Base-by-base conservation (phyloP, 2,797 vertebrate genomes). In the Rhinella marina region DNA sequence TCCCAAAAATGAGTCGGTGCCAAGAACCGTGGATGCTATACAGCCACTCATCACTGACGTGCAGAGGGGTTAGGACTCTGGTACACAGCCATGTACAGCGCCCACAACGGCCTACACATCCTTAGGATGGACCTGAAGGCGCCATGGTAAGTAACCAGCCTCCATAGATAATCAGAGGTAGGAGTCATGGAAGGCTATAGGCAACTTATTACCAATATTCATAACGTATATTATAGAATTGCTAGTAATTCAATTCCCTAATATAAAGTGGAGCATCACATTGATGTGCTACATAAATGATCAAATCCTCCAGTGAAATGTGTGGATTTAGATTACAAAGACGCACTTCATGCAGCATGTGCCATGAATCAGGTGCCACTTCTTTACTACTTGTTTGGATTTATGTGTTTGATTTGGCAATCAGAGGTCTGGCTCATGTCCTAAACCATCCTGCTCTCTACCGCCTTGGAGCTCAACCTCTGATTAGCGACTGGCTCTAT, bases 361-460 rank as follows among this genome's bases (percentile, higher is more conserved):
- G 9, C 76, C 54, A 54, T 78, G 50, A 78, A 78, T 17, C n/a
- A 78, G 13, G 14, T 19, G 11, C n/a, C 16, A 19, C 23, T 75
- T 75, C 72, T 50, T 75, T 48, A 75, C 72, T 56, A 78, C 9
- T n/a, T 57, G 54, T 57, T 54, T 17, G 54, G 76, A 80, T 80
- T 80, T 59, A 80, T 25, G 17, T 57, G 50, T 75, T 75, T 79
- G 77, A 21, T 59, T 56, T 56, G 77, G 54, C 57, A 59, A 80
- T 56, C 77, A 61, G 10, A 57, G 17, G n/a, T 11, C 54, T 64
- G 81, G 57, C 80, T 50, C 70, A 21, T 2, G 7, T 25, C 72
- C 57, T 32, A 81, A 41, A 66, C 41, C 57, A n/a, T 56, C n/a
- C 21, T 81, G 54, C 52, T 75, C 56, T 27, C 78, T 32, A 27